Evolutionary conservation across 2,888 invertebrate species (phyloP).

Genomic region (Trichopoda pennipes): DNA sequence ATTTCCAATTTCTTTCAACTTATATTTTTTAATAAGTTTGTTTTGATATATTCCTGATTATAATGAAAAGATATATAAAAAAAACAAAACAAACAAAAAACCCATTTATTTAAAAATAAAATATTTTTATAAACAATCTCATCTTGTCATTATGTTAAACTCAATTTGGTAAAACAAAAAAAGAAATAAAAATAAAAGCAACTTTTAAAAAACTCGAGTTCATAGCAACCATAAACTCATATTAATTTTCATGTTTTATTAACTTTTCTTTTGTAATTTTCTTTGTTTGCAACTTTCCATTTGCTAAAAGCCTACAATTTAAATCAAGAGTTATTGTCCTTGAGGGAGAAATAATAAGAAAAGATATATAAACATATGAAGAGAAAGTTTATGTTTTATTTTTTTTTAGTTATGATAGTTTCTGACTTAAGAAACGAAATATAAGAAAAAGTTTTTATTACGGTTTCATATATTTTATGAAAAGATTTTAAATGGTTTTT

Average conservation of each 20-base stretch:
- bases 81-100: too few species aligned
- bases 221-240: conserved; percentile 51
- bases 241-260: conserved; percentile 51
- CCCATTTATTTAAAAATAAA: too few species aligned
- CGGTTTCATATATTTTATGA: background rate
- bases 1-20: too few species aligned
- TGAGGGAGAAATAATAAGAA: conserved; percentile 32
- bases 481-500: background rate
- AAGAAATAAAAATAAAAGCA: too few species aligned
- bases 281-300: conserved; percentile 19
- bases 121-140: too few species aligned
- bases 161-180: conserved; percentile 20
- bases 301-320: conserved; percentile 51
- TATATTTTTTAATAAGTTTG: too few species aligned
- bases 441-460: background rate
- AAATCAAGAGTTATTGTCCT: conserved; percentile 59
- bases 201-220: too few species aligned
- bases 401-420: background rate
- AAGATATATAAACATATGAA: conserved; percentile 13
- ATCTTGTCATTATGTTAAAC: background rate
- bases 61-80: too few species aligned
- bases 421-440: background rate
- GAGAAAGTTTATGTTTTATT: conserved; percentile 27
- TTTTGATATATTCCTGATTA: too few species aligned
- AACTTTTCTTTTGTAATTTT: conserved; percentile 24